Evolutionary conservation across 2,888 invertebrate genomes (phyloP).

Genomic region (Ophion ventricosus): DNA sequence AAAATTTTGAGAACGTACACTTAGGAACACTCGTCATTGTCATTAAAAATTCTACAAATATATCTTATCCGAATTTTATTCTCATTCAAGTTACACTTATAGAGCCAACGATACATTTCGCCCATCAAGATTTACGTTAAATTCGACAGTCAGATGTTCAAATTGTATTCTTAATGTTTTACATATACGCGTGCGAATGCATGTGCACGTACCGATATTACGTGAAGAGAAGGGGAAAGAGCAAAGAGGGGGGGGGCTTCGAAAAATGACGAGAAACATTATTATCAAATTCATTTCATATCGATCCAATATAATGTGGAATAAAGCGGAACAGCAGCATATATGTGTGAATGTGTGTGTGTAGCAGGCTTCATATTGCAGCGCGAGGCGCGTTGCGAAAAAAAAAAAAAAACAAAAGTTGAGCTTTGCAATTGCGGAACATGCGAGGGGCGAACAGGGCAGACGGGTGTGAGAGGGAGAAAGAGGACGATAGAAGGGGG

Average conservation of each 20-base stretch:
- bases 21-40: slow-evolving; percentile 41
- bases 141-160: background rate
- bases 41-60: background rate
- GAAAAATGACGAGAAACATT: slow-evolving; percentile 29
- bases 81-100: background rate
- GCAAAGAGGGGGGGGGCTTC: slow-evolving; percentile 15
- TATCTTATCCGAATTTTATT: slow-evolving; percentile 10
- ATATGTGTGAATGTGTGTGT: background rate
- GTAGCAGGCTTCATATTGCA: slow-evolving; percentile 26
- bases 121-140: background rate
- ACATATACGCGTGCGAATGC: background rate
- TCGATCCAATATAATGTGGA: slow-evolving; percentile 48
- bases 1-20: background rate
- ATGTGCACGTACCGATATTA: background rate
- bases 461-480: slow-evolving; percentile 57
- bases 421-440: slow-evolving; percentile 56
- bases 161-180: background rate
- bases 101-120: too few relatives aligned
- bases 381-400: slow-evolving; percentile 28
- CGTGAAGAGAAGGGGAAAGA: slow-evolving; percentile 23
- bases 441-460: slow-evolving; percentile 58
- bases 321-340: slow-evolving; percentile 32
- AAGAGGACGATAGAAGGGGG: slow-evolving; percentile 31
- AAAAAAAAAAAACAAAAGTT: slow-evolving; percentile 32
- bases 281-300: slow-evolving; percentile 39